phyloP scores from a whole-genome alignment of 1,140 invertebrate species.

The Drosophila busckii region DNA sequence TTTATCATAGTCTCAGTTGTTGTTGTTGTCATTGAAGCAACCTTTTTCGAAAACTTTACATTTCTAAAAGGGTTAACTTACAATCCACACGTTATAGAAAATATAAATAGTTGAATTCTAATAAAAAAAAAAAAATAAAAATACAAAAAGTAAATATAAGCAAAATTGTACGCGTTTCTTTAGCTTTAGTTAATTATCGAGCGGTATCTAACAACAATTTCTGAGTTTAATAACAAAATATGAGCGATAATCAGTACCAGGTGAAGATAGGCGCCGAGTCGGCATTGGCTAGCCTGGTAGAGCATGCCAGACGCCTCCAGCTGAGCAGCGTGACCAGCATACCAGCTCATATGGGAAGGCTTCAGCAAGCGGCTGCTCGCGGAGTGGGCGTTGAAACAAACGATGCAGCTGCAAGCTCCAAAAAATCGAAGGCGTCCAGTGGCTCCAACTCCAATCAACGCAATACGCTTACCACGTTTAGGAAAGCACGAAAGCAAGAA shows the following conservation, averaged over 20 bases:
- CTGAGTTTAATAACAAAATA: too few species aligned
- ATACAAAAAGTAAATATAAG: too few species aligned
- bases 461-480: background rate
- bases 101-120: too few species aligned
- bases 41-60: too few species aligned
- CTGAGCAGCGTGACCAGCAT: slow-evolving; percentile 13
- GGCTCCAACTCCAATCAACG: background rate
- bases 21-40: too few species aligned
- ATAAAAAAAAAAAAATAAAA: too few species aligned
- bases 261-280: slow-evolving; percentile 10
- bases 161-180: too few species aligned
- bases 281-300: slow-evolving; percentile 28
- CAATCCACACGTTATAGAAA: too few species aligned
- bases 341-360: background rate
- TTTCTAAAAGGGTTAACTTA: too few species aligned
- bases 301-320: slow-evolving; percentile 34
- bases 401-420: background rate
- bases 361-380: background rate
- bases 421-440: background rate
- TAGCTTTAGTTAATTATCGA: background rate
- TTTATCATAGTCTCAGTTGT: too few species aligned
- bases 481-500: slow-evolving; percentile 3
- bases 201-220: too few species aligned
- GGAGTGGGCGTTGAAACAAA: too few species aligned
- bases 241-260: slow-evolving; percentile 12